These are phyloP conservation scores for Tiliqua scincoides DNA, from an alignment of 2,113 vertebrate genomes.

Conservation along the genomic window DNA sequence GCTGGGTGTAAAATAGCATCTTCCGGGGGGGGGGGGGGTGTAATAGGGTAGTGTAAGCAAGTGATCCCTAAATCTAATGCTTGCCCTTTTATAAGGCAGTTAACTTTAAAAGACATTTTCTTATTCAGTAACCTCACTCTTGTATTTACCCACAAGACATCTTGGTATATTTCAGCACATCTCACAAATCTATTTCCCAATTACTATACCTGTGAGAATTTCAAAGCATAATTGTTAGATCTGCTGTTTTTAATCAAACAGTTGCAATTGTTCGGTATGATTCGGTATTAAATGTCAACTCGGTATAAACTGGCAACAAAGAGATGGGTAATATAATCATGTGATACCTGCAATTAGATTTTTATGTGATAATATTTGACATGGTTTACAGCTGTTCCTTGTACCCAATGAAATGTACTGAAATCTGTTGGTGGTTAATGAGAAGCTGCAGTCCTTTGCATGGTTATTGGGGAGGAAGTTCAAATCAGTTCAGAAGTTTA, in stretches of 20 bases:
- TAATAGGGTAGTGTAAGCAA: background rate
- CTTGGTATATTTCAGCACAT: background rate
- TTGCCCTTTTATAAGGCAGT: background rate
- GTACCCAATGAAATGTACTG: background rate
- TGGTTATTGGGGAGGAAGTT: background rate
- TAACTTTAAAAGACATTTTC: background rate
- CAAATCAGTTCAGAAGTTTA: background rate
- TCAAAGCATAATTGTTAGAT: background rate
- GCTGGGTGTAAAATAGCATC: background rate
- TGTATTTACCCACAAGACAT: background rate
- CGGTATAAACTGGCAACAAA: background rate
- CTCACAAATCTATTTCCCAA: background rate
- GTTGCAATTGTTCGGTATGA: background rate
- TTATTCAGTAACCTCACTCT: background rate
- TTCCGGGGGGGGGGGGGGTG: background rate
- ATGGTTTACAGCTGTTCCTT: too few relatives aligned
- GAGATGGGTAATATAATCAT: background rate
- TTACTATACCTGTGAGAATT: background rate
- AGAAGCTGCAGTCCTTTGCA: too few relatives aligned
- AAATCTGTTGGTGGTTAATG: background rate
- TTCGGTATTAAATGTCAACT: background rate
- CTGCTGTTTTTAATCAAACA: background rate
- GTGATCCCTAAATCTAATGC: background rate
- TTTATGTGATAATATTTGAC: background rate
- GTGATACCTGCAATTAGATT: background rate